These are phyloP conservation scores for Eunapius fragilis DNA, from an alignment of 37 sponge, comb jelly and placozoan genomes.

Conservation along the genomic window DNA sequence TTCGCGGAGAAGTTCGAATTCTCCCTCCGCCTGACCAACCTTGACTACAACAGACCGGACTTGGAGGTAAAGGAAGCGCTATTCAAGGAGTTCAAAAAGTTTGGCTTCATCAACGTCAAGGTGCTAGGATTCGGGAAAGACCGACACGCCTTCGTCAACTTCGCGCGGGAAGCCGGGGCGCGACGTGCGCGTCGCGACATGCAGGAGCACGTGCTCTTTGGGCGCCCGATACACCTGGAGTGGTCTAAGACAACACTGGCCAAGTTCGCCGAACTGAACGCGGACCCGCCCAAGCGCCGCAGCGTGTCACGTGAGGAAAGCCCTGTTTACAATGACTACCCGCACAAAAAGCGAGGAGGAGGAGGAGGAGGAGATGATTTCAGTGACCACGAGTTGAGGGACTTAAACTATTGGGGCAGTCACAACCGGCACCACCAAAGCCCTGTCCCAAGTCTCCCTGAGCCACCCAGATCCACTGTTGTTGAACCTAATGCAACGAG, in stretches of 20 bases:
- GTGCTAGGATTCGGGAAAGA: constrained; percentile 72
- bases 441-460: background rate
- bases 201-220: constrained; percentile 40
- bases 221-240: constrained; percentile 52
- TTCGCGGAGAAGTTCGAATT: constrained; percentile 54
- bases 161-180: constrained; percentile 63
- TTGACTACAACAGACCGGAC: constrained; percentile 50
- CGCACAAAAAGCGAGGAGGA: too few species aligned
- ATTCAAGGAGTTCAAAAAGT: constrained; percentile 69
- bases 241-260: constrained; percentile 75
- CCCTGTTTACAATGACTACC: background rate
- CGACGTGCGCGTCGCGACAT: constrained; percentile 40
- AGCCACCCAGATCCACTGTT: constrained; percentile 12
- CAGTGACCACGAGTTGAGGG: constrained; percentile 7
- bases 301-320: background rate
- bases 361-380: background rate
- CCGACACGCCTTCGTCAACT: constrained; percentile 83
- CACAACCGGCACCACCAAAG: constrained; percentile 8
- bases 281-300: background rate
- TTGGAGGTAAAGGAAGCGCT: constrained; percentile 45
- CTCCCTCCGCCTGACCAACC: constrained; percentile 68
- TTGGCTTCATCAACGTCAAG: constrained; percentile 71
- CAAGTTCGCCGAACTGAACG: background rate
- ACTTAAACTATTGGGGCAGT: background rate
- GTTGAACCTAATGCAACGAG: constrained; percentile 83